These are phyloP conservation scores for Corvus hawaiiensis DNA, from an alignment of 2,113 vertebrate species.

Conservation along the genomic window DNA sequence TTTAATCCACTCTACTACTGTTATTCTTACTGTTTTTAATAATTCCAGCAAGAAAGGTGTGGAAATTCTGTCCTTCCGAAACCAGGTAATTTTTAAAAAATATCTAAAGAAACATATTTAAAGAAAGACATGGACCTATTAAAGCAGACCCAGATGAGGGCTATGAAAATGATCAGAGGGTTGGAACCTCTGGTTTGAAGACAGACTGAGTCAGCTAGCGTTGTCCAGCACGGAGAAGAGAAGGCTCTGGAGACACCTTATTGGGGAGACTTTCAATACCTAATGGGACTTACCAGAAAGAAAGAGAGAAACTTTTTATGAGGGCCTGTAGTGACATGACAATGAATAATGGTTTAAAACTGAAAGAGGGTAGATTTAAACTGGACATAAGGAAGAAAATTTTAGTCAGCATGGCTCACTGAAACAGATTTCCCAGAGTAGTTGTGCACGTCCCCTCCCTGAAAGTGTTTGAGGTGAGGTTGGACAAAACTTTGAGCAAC, in stretches of 20 bases:
- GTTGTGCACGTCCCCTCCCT: rapidly evolving
- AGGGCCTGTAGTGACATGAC: too few relatives aligned
- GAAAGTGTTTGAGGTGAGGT: background rate
- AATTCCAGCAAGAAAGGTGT: background rate
- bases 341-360: background rate
- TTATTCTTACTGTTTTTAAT: background rate
- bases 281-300: background rate
- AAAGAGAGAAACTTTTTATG: background rate
- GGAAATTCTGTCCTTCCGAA: background rate
- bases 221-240: background rate
- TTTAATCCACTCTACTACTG: background rate
- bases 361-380: background rate
- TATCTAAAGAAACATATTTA: background rate
- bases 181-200: background rate
- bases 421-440: background rate
- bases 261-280: background rate
- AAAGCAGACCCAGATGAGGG: background rate
- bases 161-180: background rate
- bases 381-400: background rate
- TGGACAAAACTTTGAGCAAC: background rate
- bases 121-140: background rate
- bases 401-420: rapidly evolving
- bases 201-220: background rate
- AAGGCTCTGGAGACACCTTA: background rate
- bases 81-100: background rate